Conservation (phyloP, 2,797 vertebrate species). For the Parambassis ranga region DNA sequence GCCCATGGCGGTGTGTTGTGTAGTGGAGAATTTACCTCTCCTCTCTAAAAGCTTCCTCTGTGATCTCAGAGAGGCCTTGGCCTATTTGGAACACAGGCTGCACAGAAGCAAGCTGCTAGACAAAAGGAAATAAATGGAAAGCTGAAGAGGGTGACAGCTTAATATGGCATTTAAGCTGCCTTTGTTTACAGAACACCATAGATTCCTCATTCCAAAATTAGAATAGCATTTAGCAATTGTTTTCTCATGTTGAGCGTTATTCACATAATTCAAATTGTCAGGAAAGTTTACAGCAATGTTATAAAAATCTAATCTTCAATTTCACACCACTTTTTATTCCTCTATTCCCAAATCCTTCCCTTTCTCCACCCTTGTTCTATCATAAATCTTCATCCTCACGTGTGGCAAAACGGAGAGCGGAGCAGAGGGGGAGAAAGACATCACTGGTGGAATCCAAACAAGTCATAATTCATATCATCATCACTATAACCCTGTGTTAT, state of each 20-base stretch:
- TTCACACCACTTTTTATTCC: constrained; percentile 31
- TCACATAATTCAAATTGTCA: constrained; percentile 40
- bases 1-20: not conserved
- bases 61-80: constrained; percentile 43
- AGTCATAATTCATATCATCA: constrained; percentile 63
- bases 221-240: constrained; percentile 43
- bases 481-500: constrained; percentile 35
- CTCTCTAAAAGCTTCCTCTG: constrained; percentile 31
- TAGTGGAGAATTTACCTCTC: not conserved
- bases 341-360: constrained; percentile 35
- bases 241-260: constrained; percentile 22
- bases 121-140: constrained; percentile 53
- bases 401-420: not conserved
- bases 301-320: constrained; percentile 46
- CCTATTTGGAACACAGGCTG: constrained; percentile 40
- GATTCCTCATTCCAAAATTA: constrained; percentile 48
- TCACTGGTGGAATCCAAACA: constrained; percentile 59
- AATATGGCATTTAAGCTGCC: constrained; percentile 44
- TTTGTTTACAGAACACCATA: constrained; percentile 40
- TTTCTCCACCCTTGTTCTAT: constrained; percentile 12
- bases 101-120: constrained; percentile 28
- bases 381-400: constrained; percentile 54
- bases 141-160: constrained; percentile 49
- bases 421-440: constrained; percentile 8
- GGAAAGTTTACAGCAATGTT: constrained; percentile 44